phyloP scores from a whole-genome alignment of 2,113 vertebrate genomes.

The Mastomys coucha region DNA sequence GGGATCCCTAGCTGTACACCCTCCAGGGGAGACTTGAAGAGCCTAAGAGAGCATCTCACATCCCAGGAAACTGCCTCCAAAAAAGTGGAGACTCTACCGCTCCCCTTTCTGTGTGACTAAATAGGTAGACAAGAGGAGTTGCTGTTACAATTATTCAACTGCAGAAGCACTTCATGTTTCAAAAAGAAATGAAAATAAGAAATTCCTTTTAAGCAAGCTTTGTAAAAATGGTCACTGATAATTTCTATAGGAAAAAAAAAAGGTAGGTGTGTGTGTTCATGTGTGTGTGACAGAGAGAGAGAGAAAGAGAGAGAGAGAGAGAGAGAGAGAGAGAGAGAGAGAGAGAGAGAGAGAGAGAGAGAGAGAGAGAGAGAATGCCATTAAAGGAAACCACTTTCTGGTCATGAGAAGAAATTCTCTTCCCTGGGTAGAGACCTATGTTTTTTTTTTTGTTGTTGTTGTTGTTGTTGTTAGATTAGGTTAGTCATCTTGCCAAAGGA shows the following conservation, averaged over 20 bases:
- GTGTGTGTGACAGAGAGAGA: too few relatives aligned
- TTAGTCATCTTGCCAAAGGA: neutral
- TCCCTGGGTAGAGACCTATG: neutral
- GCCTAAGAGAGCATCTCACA: accelerated
- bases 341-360: too few relatives aligned
- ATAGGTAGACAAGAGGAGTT: accelerated
- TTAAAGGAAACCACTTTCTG: neutral
- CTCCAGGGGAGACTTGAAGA: neutral
- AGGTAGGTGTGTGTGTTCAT: too few relatives aligned
- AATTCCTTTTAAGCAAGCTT: neutral
- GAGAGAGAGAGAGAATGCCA: too few relatives aligned
- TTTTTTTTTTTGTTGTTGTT: too few relatives aligned
- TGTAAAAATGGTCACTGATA: neutral
- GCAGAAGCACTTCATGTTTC: neutral
- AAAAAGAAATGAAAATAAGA: neutral
- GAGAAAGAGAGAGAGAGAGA: too few relatives aligned
- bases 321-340: too few relatives aligned
- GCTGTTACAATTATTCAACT: neutral
- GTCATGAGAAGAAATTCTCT: neutral
- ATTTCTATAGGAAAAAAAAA: neutral
- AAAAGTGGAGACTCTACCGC: accelerated
- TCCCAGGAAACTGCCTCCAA: neutral
- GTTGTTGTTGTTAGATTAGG: neutral
- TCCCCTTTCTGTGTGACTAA: accelerated
- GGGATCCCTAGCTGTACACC: neutral